phyloP scores from a whole-genome alignment of 2,797 vertebrate species.

The Acanthurus lineatus region DNA sequence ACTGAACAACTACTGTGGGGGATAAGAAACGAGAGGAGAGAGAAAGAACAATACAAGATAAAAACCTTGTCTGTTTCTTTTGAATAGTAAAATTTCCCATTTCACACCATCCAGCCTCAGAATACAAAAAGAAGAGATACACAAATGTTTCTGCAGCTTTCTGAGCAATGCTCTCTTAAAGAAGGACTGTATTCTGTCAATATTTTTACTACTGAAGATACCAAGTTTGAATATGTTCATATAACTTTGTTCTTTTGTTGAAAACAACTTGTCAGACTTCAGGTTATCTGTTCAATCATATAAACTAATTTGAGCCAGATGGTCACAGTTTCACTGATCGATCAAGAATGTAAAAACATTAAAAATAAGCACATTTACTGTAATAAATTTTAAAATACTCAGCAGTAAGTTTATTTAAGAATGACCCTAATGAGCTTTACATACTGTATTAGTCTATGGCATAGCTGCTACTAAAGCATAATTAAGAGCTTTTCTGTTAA shows the following conservation, averaged over 20 bases:
- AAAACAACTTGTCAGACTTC: slow-evolving; percentile 6
- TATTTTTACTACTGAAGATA: slow-evolving; percentile 3
- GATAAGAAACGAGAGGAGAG: slow-evolving; percentile 47
- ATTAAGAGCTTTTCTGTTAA: background rate
- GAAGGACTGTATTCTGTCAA: background rate
- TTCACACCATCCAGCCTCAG: slow-evolving; percentile 46
- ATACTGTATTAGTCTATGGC: background rate
- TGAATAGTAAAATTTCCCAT: slow-evolving; percentile 60
- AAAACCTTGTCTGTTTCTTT: slow-evolving; percentile 59
- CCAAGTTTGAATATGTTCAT: background rate
- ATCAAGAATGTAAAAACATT: background rate
- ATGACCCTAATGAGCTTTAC: background rate
- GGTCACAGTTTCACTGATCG: slow-evolving; percentile 12
- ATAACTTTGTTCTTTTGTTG: slow-evolving; percentile 11
- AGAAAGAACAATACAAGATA: slow-evolving; percentile 41
- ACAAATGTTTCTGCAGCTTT: slow-evolving; percentile 11
- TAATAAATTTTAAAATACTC: slow-evolving; percentile 1
- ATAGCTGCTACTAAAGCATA: background rate
- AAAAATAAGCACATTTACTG: slow-evolving; percentile 1
- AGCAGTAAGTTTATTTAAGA: slow-evolving; percentile 8
- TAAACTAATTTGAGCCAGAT: slow-evolving; percentile 9
- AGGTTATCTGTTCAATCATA: slow-evolving; percentile 3
- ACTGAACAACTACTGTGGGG: slow-evolving; percentile 70
- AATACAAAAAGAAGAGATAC: slow-evolving; percentile 20
- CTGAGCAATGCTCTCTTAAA: slow-evolving; percentile 14